phyloP scores from a whole-genome alignment of 2,888 invertebrate species.

The Hemaris fuciformis region DNA sequence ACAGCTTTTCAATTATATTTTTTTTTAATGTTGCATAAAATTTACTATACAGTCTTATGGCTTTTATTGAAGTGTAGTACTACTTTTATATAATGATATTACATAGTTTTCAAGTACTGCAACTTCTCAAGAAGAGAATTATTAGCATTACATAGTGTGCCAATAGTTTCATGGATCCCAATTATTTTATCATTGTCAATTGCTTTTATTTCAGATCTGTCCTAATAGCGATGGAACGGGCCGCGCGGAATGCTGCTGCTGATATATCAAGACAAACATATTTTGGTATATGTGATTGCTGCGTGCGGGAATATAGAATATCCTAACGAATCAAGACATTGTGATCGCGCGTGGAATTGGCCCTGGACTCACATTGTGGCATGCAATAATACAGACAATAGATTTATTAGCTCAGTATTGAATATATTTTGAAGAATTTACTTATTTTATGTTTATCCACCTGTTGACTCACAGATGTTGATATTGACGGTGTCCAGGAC shows the following conservation, averaged over 20 bases:
- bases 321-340: constrained; percentile 62
- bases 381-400: constrained; percentile 29
- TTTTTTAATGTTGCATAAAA: too few relatives aligned
- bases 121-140: too few relatives aligned
- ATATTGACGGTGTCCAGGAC: constrained; percentile 54
- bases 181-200: too few relatives aligned
- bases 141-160: too few relatives aligned
- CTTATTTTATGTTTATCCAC: constrained; percentile 16
- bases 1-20: too few relatives aligned
- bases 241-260: constrained; percentile 56
- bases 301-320: constrained; percentile 66
- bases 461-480: constrained; percentile 17
- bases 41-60: too few relatives aligned
- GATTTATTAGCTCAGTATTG: not conserved
- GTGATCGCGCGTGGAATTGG: constrained; percentile 66
- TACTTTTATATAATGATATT: too few relatives aligned
- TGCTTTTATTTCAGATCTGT: constrained; percentile 76
- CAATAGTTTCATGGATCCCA: too few relatives aligned
- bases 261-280: constrained; percentile 81
- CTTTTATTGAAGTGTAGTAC: too few relatives aligned
- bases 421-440: not conserved
- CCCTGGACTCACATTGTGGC: constrained; percentile 51
- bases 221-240: constrained; percentile 63
- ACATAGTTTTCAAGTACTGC: too few relatives aligned
- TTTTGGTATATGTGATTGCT: constrained; percentile 80